A percentile compares a stretch with the other conserved stretches of the same genome.
phyloP scores from a whole-genome alignment of 2,888 invertebrate genomes.

The Drosophila mercatorum region DNA sequence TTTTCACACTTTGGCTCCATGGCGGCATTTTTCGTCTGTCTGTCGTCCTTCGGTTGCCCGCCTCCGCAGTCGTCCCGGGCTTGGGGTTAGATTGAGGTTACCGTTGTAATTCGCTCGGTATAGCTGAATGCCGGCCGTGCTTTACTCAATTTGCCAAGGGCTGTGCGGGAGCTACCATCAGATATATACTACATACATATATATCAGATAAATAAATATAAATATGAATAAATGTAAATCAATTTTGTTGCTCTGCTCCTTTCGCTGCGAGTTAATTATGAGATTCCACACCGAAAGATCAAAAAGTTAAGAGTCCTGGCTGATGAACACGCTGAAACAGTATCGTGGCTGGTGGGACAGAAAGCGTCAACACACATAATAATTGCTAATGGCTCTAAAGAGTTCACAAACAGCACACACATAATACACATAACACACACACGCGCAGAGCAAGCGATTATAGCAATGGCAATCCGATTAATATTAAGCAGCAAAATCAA shows the following conservation, averaged over 20 bases:
- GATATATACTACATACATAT: background rate
- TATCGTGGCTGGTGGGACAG: conserved; percentile 10
- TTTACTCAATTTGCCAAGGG: conserved; percentile 40
- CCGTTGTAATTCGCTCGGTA: conserved; percentile 39
- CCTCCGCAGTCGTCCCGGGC: conserved; percentile 6
- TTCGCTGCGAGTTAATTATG: background rate
- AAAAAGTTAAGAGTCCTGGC: background rate
- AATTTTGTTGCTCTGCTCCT: too few species aligned
- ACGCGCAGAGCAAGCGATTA: conserved; percentile 34
- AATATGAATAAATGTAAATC: background rate
- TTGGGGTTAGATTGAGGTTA: conserved; percentile 28
- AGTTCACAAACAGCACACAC: conserved; percentile 36
- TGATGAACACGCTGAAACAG: conserved; percentile 2
- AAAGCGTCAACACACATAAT: conserved; percentile 29
- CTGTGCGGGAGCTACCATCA: background rate
- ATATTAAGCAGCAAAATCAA: conserved; percentile 46
- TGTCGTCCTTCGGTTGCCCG: background rate
- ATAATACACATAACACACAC: background rate
- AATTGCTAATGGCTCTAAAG: conserved; percentile 42
- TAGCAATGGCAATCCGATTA: conserved; percentile 61
- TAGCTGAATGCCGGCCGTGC: conserved; percentile 20
- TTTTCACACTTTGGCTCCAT: conserved; percentile 44
- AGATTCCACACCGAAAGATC: background rate
- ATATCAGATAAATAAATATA: background rate
- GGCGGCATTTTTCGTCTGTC: background rate